A percentile compares a stretch with the other conserved stretches of the same genome.
Conservation (phyloP, 2,113 vertebrate species). For the Oophaga pumilio region DNA sequence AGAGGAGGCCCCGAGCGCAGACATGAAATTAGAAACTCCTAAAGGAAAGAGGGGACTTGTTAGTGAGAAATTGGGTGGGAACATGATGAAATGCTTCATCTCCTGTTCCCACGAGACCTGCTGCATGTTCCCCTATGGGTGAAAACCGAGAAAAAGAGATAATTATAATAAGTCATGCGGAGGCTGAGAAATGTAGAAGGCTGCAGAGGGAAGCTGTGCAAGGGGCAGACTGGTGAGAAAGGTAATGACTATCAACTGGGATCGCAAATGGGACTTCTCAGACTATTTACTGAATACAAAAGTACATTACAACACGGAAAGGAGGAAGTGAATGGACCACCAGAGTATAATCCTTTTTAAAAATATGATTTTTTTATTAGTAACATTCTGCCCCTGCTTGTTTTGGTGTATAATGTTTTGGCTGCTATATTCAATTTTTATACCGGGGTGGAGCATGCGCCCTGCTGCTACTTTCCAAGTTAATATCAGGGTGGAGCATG, state of each 20-base stretch:
- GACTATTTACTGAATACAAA: background rate
- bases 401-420: no score
- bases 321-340: no score
- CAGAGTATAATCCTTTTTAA: no score
- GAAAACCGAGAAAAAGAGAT: background rate
- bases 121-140: background rate
- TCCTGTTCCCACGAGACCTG: background rate
- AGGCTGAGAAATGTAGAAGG: background rate
- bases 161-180: background rate
- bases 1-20: background rate
- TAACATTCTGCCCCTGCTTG: no score
- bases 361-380: no score
- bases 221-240: background rate
- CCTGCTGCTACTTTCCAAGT: no score
- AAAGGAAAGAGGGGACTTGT: background rate
- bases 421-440: no score
- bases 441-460: no score
- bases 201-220: background rate
- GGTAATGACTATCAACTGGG: background rate
- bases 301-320: no score
- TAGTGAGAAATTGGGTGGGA: background rate
- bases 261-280: background rate
- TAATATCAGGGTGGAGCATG: no score
- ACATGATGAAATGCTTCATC: conserved; percentile 1
- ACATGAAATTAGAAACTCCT: background rate